Conservation (phyloP, 2,113 vertebrate species). For the Mustelus asterias region DNA sequence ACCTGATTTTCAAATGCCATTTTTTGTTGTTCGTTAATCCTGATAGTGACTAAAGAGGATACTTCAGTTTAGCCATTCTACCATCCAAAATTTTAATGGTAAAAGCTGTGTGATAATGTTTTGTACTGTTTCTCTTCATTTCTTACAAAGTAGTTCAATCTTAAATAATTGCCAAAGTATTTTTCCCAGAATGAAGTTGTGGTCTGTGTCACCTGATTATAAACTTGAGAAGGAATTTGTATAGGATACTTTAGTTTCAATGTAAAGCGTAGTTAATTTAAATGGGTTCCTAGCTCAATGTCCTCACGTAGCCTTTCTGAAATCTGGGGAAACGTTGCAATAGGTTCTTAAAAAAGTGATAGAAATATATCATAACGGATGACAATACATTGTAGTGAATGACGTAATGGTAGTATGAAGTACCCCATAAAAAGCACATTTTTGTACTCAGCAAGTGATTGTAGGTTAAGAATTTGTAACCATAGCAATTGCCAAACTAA, state of each 20-base stretch:
- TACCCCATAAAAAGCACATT: not conserved
- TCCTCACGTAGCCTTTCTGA: not conserved
- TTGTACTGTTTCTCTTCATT: not conserved
- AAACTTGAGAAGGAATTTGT: not conserved
- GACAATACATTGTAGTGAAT: not conserved
- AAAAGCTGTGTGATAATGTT: not conserved
- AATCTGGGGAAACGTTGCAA: not conserved
- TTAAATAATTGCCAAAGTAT: not conserved
- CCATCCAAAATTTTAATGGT: not conserved
- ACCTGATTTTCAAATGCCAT: not conserved
- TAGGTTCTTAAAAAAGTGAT: not conserved
- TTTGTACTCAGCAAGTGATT: not conserved
- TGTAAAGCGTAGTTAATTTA: not conserved
- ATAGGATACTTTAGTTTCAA: not conserved
- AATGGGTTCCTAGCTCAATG: not conserved
- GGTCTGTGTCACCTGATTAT: not conserved
- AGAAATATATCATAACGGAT: not conserved
- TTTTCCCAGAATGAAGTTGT: not conserved
- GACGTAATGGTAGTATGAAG: not conserved
- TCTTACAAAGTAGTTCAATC: not conserved
- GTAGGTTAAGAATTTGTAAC: not conserved
- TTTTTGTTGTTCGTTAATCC: not conserved
- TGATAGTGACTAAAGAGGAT: not conserved
- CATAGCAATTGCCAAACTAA: not conserved
- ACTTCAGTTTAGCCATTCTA: not conserved